Evolutionary conservation across 1,140 invertebrate species (phyloP), one percentile per base, ranked within the genome.

Genomic region (Bombus vancouverensis): DNA sequence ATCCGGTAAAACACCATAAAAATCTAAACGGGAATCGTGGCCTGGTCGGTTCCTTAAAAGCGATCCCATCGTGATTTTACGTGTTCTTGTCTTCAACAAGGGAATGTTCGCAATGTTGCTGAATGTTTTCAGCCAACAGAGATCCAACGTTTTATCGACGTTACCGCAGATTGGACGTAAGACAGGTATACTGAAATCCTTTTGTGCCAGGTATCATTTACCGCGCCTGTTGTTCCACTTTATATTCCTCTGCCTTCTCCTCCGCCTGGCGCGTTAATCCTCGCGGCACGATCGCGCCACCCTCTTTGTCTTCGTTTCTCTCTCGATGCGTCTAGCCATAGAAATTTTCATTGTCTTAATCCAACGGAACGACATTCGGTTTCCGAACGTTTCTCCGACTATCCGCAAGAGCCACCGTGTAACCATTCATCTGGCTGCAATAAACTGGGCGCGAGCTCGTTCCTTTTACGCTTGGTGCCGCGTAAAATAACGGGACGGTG

Each of bases 11-110:
- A 79, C 80, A 84, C 83, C 75, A 84, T 90, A 88, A 90, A 90
- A 90, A 90, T 84, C 76, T 90, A 90, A 90, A 88, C 88, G 72
- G 37, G 57, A 82, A 68, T n/a, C 62, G 62, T n/a, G n/a, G 44
- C 39, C 66, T 25, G 22, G 75, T 57, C 71, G 83, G 59, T 79
- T 88, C 44, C 80, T 90, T 86, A 81, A 88, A 86, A 77, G 65
- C 88, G 47, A 83, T 83, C 80, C 65, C 53, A 82, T 89, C 85
- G 65, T 44, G 59, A 86, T 81, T 90, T 90, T 90, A 90, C 89
- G 89, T 82, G 70, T 82, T 84, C 89, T 90, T 89, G 84, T 90
- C 87, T 84, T 90, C 81, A 18, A 66, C 89, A 59, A 90, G 86
- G 13, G 62, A 83, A 84, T 86, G 83, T 79, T 83, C 5, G 25